Evolutionary conservation across 2,113 vertebrate species (phyloP), one percentile per base, ranked within the genome.

Genomic region (Urocolius indicus): DNA sequence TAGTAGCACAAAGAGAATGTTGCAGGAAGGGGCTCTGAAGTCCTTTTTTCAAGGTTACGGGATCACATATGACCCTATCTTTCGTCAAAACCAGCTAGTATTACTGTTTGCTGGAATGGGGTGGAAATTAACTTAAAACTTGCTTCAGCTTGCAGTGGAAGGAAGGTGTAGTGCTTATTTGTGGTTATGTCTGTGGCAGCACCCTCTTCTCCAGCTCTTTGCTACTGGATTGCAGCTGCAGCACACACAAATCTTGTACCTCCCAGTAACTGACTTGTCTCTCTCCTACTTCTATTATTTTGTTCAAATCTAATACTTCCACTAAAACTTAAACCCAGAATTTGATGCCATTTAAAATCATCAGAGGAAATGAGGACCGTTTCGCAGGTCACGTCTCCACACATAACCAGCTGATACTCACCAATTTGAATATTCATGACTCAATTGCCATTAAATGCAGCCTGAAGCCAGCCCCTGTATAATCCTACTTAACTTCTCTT

Each of bases 401-500:
- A n/a, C 34, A 63, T 63, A 76, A 87, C 26, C 26, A 84, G 49
- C 13, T 84, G 65, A 80, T 26, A 63, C 18, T 74, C 36, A 67
- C 24, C 32, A 73, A 36, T 59, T 43, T 59, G 73, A 68, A 54
- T 92, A 84, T 83, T 96, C 84, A 61, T 76, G 59, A 94, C 79
- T 94, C 65, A 94, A 73, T 72, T 68, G 52, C 55, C 16, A 45
- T 30, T 65, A 45, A 78, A 84, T 1, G 0, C 49, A 59, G 49
- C 46, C 55, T 51, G 65, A 85, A 81, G 51, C 32, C 24, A 74
- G 27, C 3, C 55, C 79, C 62, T 32, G 20, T n/a, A 16, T 92
- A 97, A 94, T 93, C 91, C 94, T 95, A 22, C 23, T 93, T 96
- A 97, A 92, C 93, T 95, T 16, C 59, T 94, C 66, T 78, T 87